Evolutionary conservation across 2,888 invertebrate genomes (phyloP), one percentile per base, ranked within the genome.

Genomic region (Standfussiana lucernea): DNA sequence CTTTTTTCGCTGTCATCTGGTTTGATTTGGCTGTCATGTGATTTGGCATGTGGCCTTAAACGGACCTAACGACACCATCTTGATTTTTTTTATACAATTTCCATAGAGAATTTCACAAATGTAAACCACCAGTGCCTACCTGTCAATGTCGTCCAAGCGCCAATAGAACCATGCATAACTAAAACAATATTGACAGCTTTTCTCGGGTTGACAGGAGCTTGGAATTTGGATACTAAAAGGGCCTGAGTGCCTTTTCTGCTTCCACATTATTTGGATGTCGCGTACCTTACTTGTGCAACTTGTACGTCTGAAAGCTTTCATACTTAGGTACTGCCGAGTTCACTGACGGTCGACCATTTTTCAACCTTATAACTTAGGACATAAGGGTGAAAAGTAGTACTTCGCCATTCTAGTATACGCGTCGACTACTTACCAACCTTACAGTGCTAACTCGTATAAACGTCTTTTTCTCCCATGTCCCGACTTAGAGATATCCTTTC

Each of bases 231-330:
- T 18, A 40, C n/a, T 64, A n/a, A 8, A 15, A 2, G 21, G 6
- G 35, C 10, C 28, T 24, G n/a, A 37, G 35, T 45, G 32, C 11
- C 21, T 70, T 47, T 37, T 50, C 35, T 28, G 28, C 10, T 37
- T 71, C 21, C 28, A 37, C 37, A 47, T 10, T 35, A 21, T 47
- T 13, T n/a, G 4, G n/a, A 32, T 15, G 37, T n/a, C 5, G 18
- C 18, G 6, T 35, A 24, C 24, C 0, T 24, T n/a, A 67, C 10
- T 35, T 67, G 24, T 64, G 3, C 0, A 18, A 40, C 8, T 18
- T 40, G 35, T 35, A 37, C 21, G 21, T 37, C n/a, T 50, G 28
- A 70, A 72, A 72, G 47, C 47, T 72, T 72, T 47, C 37, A 65
- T 42, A 28, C 40, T 40, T 42, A 15, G 13, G 8, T 50, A 50